A percentile compares a stretch with the other conserved stretches of the same genome.
Conservation (phyloP, 2,888 invertebrate species). For the Metopia argyrocephala region DNA sequence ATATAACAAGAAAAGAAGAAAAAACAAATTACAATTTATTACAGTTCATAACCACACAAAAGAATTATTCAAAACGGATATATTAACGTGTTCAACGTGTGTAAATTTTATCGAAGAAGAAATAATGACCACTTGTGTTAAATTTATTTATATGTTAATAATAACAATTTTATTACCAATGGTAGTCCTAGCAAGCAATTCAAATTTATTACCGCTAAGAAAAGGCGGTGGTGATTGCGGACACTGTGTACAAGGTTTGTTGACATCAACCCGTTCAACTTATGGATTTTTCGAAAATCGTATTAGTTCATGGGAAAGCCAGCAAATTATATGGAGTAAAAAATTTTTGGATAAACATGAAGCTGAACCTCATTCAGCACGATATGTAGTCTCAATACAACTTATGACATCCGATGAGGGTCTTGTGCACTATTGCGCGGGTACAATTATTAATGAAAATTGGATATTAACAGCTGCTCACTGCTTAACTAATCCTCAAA, state of each 20-base stretch:
- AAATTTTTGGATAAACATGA: constrained; percentile 75
- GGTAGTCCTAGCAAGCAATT: constrained; percentile 70
- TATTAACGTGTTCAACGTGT: constrained; percentile 58
- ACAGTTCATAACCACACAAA: constrained; percentile 11
- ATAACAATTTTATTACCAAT: constrained; percentile 71
- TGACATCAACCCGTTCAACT: constrained; percentile 12
- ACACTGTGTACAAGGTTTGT: constrained; percentile 2
- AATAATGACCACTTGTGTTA: constrained; percentile 70
- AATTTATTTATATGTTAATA: constrained; percentile 70
- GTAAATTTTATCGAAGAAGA: constrained; percentile 65
- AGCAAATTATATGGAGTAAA: constrained; percentile 71
- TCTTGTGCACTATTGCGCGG: constrained; percentile 76
- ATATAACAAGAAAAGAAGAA: constrained; percentile 1
- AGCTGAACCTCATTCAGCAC: constrained; percentile 75
- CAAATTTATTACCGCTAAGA: constrained; percentile 41
- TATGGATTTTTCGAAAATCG: constrained; percentile 71
- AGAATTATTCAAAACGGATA: constrained; percentile 58
- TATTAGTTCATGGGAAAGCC: constrained; percentile 64
- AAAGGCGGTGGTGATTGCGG: constrained; percentile 41
- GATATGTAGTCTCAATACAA: constrained; percentile 76
- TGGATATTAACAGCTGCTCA: constrained; percentile 78
- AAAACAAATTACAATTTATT: background rate
- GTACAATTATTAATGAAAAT: constrained; percentile 75
- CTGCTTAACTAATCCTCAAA: constrained; percentile 71
- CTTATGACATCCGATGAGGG: constrained; percentile 71